Conservation (phyloP, 1,140 invertebrate species). For the Drosophila pachea region DNA sequence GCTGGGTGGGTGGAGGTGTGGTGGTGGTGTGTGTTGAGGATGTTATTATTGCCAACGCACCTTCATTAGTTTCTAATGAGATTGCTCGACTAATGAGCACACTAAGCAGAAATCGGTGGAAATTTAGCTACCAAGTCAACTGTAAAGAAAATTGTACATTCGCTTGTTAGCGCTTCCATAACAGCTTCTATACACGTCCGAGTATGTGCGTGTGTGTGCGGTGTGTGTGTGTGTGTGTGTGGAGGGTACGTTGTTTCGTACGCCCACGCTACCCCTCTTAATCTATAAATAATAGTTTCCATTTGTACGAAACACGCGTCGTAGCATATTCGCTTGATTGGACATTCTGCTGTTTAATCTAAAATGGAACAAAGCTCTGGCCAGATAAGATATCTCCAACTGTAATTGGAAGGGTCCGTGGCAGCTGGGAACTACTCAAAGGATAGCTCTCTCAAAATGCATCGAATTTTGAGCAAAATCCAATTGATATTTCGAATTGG, state of each 20-base stretch:
- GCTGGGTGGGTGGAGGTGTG: conserved; percentile 17
- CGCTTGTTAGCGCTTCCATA: conserved; percentile 20
- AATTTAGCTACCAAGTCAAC: conserved; percentile 40
- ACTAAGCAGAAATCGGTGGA: conserved; percentile 47
- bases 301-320: neutral
- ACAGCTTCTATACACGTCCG: too few relatives aligned
- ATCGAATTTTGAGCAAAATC: too few relatives aligned
- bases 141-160: conserved; percentile 38
- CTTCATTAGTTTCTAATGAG: conserved; percentile 75
- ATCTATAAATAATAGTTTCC: conserved; percentile 8
- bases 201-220: too few relatives aligned
- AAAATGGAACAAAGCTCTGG: neutral
- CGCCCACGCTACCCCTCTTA: neutral
- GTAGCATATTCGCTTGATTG: neutral
- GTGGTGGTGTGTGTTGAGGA: too few relatives aligned
- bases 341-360: neutral
- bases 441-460: too few relatives aligned
- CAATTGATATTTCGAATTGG: too few relatives aligned
- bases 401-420: too few relatives aligned
- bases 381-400: too few relatives aligned
- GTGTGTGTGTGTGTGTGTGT: neutral
- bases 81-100: conserved; percentile 69
- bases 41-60: conserved; percentile 49
- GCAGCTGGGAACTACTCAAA: too few relatives aligned
- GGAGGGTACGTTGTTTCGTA: neutral